Base-by-base conservation (phyloP, 2,888 invertebrate species). In the Imbricaverruca yamaguchii region DNA sequence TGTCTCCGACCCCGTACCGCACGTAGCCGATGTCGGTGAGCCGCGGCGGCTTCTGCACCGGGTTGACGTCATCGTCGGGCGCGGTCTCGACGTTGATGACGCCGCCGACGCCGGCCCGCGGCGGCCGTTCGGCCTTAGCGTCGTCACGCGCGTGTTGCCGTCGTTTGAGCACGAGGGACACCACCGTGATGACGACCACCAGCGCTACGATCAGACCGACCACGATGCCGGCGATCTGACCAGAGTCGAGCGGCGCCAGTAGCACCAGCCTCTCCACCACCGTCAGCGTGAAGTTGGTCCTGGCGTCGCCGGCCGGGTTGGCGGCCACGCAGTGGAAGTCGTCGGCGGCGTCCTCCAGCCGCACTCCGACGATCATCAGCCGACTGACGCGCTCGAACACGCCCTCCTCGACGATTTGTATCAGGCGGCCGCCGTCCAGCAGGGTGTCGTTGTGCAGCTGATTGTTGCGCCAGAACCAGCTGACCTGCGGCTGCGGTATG, bases 311-410 rank as follows among this genome's bases (percentile, higher is more conserved):
- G 0, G 95, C 96, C 23, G 92, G 91, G 87, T 96, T 96, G 86
- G 94, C 93, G 0, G 95, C 95, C 21, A 93, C 90, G 87, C 96
- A 96, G 8, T 93, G 91, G 86, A 94, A 95, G 23, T 59, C 59
- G 13, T 93, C 93, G 10, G 95, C 95, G 85, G 95, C 94, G 86
- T 95, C 94, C 84, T 93, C 93, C 67, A 90, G 90, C 61, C 91
- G 92, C 53, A 93, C 91, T 86, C 93, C 93, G 85, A 92, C 92
- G 85, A 94, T 92, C 85, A 92, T 92, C 82, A 94, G 89, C 90
- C 0, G 94, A 94, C 86, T 94, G 93, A 92, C 93, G 94, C 86
- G 23, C 67, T 83, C 82, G 21, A 67, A 69, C 39, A 81, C 80
- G 55, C 82, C 83, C 53, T 82, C 80, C n/a, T 81, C 81, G 53